Conservation (phyloP, 2,797 vertebrate species). For the Cephalopachus bancanus region DNA sequence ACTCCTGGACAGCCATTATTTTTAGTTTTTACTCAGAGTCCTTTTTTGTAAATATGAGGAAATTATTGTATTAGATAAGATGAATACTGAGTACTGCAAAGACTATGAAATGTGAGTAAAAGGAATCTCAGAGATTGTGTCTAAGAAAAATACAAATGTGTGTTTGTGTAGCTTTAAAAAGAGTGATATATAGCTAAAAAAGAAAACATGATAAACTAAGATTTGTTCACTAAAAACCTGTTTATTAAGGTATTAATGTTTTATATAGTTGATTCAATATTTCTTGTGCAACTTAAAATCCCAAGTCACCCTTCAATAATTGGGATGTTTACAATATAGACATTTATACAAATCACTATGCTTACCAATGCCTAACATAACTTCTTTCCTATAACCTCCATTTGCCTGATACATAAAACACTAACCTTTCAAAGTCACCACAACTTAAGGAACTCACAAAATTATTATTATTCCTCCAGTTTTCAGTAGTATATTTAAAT, state of each 20-base stretch:
- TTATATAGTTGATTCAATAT: slow-evolving; percentile 10
- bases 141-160: neutral
- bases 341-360: neutral
- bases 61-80: no score
- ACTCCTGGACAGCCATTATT: neutral
- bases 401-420: slow-evolving; percentile 23
- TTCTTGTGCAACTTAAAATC: slow-evolving; percentile 51
- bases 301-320: neutral
- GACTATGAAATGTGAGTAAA: no score
- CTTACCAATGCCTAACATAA: slow-evolving; percentile 7
- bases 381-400: slow-evolving; percentile 22
- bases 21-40: slow-evolving; percentile 36
- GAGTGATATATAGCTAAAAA: neutral
- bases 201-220: slow-evolving; percentile 32
- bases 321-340: neutral
- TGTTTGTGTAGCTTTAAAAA: neutral
- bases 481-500: slow-evolving; percentile 26
- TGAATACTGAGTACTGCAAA: no score
- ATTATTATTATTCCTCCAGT: neutral
- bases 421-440: neutral
- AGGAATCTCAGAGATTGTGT: neutral
- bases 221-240: slow-evolving; percentile 37
- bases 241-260: slow-evolving; percentile 50
- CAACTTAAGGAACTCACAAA: neutral
- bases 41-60: no score